Percentiles rank a stretch among this genome's conserved stretches.
phyloP scores from a whole-genome alignment of 2,113 vertebrate genomes.

The Brachyhypopomus occidentalis region DNA sequence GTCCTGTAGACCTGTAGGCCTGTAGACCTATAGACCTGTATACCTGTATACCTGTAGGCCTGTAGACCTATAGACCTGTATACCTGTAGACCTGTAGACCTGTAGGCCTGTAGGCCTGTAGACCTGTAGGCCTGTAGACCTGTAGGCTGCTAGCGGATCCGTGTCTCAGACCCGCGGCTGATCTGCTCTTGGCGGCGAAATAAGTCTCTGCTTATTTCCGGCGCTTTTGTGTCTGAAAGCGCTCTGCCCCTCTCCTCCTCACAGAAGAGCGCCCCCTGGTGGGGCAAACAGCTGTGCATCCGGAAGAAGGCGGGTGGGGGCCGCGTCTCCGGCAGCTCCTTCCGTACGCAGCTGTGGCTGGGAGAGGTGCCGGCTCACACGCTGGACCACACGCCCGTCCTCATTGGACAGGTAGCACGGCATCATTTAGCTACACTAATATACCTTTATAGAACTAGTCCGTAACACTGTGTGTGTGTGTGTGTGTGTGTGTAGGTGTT shows the following conservation, averaged over 20 bases:
- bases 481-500: slow-evolving; percentile 34
- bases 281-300: slow-evolving; percentile 72
- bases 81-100: no score
- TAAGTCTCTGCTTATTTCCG: slow-evolving; percentile 78
- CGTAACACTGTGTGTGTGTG: not conserved
- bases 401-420: slow-evolving; percentile 74
- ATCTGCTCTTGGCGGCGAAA: slow-evolving; percentile 64
- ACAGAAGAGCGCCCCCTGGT: slow-evolving; percentile 69
- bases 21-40: no score
- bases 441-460: no score
- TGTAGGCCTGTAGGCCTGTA: no score
- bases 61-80: no score
- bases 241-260: slow-evolving; percentile 67
- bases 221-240: slow-evolving; percentile 78
- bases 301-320: slow-evolving; percentile 67
- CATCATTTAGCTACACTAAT: no score
- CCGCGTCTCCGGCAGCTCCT: slow-evolving; percentile 59
- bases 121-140: no score
- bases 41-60: no score
- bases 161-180: slow-evolving; percentile 45
- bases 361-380: slow-evolving; percentile 70
- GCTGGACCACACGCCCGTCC: slow-evolving; percentile 75
- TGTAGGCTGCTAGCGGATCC: slow-evolving; percentile 38
- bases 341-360: slow-evolving; percentile 64
- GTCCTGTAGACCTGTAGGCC: no score